Evolutionary conservation across 2,797 vertebrate genomes (phyloP).

Genomic region (Thalassophryne amazonica): DNA sequence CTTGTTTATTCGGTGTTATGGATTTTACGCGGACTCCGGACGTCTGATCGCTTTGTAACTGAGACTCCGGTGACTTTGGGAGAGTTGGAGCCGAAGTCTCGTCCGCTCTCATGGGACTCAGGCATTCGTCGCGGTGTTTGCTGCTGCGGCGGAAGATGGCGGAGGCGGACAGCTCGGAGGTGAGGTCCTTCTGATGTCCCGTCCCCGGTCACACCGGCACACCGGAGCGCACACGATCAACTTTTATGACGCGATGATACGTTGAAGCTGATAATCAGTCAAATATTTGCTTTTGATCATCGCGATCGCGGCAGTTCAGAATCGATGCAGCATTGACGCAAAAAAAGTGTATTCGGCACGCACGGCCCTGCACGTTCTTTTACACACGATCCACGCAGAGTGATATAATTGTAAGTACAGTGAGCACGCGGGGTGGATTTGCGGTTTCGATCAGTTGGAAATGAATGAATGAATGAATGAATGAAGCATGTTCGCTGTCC

Average conservation of each 20-base stretch:
- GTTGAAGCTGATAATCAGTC: neutral
- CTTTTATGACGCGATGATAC: neutral
- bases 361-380: conserved; percentile 39
- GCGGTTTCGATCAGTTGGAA: neutral
- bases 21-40: conserved; percentile 9
- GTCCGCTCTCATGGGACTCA: conserved; percentile 94
- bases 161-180: conserved; percentile 94
- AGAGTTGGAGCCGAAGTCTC: conserved; percentile 68
- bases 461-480: neutral
- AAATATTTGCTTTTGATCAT: neutral
- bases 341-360: conserved; percentile 1
- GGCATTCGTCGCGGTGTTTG: conserved; percentile 98
- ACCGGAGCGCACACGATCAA: neutral
- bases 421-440: neutral
- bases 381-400: neutral
- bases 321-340: neutral
- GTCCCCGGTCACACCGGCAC: conserved; percentile 18
- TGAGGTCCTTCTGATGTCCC: conserved; percentile 76
- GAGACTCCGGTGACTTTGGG: conserved; percentile 18
- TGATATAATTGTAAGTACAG: neutral
- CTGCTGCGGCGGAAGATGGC: conserved; percentile 98
- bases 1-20: neutral
- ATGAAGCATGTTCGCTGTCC: conserved; percentile 69
- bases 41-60: conserved; percentile 1
- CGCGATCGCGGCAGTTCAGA: neutral